Conservation (phyloP, 2,113 vertebrate species). For the Lamprotornis superbus region DNA sequence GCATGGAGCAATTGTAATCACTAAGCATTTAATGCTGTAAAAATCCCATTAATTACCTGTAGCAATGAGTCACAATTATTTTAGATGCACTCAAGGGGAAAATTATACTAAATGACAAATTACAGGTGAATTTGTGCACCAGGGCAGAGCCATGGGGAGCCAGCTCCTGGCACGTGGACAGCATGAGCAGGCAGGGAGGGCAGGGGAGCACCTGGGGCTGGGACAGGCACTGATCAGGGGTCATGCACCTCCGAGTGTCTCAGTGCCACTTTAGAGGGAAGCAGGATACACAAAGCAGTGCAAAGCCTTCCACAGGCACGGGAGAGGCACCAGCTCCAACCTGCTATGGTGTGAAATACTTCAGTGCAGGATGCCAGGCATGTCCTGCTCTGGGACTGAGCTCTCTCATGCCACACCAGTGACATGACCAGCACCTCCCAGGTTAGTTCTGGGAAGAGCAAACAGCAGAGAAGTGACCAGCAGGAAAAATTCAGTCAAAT, state of each 20-base stretch:
- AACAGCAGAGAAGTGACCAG: neutral
- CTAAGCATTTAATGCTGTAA: slow-evolving; percentile 40
- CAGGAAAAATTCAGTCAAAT: neutral
- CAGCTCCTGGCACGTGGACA: neutral
- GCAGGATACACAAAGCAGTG: accelerated
- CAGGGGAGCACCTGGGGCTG: neutral
- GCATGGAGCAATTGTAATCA: neutral
- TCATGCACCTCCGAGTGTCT: neutral
- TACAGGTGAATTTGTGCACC: neutral
- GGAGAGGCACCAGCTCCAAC: neutral
- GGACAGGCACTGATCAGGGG: neutral
- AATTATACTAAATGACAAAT: slow-evolving; percentile 59
- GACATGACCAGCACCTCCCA: neutral
- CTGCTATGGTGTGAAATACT: neutral
- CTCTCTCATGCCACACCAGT: neutral
- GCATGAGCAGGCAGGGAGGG: accelerated
- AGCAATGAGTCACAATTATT: slow-evolving; percentile 51
- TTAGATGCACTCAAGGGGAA: slow-evolving; percentile 47
- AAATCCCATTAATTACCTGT: slow-evolving; percentile 31
- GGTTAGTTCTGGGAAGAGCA: neutral
- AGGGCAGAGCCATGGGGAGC: neutral
- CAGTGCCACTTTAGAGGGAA: neutral
- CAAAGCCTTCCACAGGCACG: neutral
- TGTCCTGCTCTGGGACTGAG: neutral
- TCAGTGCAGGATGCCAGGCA: neutral